Percentiles rank a stretch among this genome's conserved stretches.
phyloP scores from a whole-genome alignment of 1,140 invertebrate genomes.

The Drosophila simulans region DNA sequence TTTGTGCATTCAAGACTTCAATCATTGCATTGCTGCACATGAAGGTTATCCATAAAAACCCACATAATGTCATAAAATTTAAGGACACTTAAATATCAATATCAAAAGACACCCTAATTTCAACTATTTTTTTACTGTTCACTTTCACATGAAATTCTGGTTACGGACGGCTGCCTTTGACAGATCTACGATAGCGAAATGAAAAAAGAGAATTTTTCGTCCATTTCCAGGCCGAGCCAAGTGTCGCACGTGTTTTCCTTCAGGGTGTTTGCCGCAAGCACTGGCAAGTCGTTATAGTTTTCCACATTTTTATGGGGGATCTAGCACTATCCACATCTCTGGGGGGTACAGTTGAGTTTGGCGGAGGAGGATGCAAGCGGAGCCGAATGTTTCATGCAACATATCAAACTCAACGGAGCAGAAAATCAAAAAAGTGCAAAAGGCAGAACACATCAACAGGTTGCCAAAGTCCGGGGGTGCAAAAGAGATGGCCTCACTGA shows the following conservation, averaged over 20 bases:
- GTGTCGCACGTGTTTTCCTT: constrained; percentile 49
- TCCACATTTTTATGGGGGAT: constrained; percentile 47
- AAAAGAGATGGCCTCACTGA: constrained; percentile 14
- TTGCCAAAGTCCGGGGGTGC: constrained; percentile 39
- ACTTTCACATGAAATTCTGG: constrained; percentile 64
- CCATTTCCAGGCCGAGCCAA: constrained; percentile 34
- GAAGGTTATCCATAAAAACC: no score
- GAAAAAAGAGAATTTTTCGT: constrained; percentile 34
- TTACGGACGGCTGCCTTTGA: constrained; percentile 71
- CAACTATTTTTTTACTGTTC: constrained; percentile 1
- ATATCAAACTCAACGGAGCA: constrained; percentile 65
- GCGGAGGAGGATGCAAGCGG: constrained; percentile 26
- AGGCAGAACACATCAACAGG: constrained; percentile 53
- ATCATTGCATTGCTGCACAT: no score
- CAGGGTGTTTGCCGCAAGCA: constrained; percentile 31
- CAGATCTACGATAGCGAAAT: constrained; percentile 71
- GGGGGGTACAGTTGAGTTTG: constrained; percentile 46
- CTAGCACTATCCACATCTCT: constrained; percentile 12
- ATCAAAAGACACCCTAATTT: neutral
- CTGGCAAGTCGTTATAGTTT: constrained; percentile 49
- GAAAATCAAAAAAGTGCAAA: constrained; percentile 75
- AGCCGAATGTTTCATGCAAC: constrained; percentile 46
- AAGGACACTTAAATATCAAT: no score
- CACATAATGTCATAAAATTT: no score
- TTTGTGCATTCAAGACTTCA: no score